Percentiles rank a stretch among this genome's conserved stretches.
phyloP scores from a whole-genome alignment of 1,140 invertebrate genomes.

The Drosophila lacertosa region DNA sequence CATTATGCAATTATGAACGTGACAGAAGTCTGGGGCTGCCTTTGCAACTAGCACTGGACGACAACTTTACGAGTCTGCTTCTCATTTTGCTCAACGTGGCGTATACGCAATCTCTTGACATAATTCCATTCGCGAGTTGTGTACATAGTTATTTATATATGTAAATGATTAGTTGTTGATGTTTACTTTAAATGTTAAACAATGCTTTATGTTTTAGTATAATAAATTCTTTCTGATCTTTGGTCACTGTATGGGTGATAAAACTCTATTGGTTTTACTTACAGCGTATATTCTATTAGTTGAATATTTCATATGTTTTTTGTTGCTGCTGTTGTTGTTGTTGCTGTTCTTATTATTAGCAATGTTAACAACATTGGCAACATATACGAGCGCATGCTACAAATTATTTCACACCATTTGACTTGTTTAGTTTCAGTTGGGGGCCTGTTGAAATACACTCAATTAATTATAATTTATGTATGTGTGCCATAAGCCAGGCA shows the following conservation, averaged over 20 bases:
- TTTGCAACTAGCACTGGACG: background rate
- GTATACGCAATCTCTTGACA: slow-evolving; percentile 63
- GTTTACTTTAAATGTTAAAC: slow-evolving; percentile 4
- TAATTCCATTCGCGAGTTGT: background rate
- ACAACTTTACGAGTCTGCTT: background rate
- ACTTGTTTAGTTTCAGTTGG: slow-evolving; percentile 47
- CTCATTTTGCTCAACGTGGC: slow-evolving; percentile 26
- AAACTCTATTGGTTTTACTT: too few species aligned
- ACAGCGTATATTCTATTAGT: too few species aligned
- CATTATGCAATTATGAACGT: slow-evolving; percentile 81
- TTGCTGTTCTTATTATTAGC: slow-evolving; percentile 7
- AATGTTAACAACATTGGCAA: slow-evolving; percentile 15
- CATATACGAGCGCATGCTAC: slow-evolving; percentile 15
- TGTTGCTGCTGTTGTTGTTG: slow-evolving; percentile 18
- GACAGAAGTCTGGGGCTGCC: slow-evolving; percentile 51
- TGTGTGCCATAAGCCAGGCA: slow-evolving; percentile 8
- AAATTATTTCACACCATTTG: slow-evolving; percentile 75
- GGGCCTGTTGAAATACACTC: slow-evolving; percentile 45
- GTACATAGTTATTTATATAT: background rate
- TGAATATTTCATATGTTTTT: too few species aligned
- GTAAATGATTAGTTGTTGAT: slow-evolving; percentile 37
- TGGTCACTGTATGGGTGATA: too few species aligned
- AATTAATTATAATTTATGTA: slow-evolving; percentile 77
- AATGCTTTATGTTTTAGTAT: background rate
- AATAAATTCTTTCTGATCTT: background rate